A percentile compares a stretch with the other conserved stretches of the same genome.
These are phyloP conservation scores for Emmelina monodactyla DNA, from an alignment of 2,888 invertebrate species.

Conservation along the genomic window DNA sequence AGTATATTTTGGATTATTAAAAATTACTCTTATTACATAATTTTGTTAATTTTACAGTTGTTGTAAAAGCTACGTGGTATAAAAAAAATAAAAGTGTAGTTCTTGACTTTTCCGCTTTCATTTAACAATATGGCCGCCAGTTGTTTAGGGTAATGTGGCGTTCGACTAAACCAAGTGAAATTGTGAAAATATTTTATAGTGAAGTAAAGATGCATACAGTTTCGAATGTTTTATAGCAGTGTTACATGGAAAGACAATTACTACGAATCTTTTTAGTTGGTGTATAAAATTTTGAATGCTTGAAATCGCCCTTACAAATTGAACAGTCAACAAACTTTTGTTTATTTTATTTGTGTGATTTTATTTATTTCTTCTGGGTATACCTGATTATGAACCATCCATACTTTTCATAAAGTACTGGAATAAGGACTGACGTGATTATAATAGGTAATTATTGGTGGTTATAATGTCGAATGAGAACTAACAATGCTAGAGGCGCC, in stretches of 20 bases:
- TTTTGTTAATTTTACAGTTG: constrained; percentile 27
- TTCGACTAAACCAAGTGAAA: constrained; percentile 62
- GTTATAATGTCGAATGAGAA: constrained; percentile 31
- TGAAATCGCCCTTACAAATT: constrained; percentile 54
- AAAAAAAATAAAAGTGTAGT: background rate
- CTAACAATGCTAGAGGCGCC: constrained; percentile 51
- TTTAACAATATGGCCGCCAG: constrained; percentile 60
- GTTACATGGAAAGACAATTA: constrained; percentile 49
- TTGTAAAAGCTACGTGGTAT: background rate
- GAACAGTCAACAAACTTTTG: constrained; percentile 68
- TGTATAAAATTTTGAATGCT: constrained; percentile 52
- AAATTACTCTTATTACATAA: constrained; percentile 17
- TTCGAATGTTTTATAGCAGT: constrained; percentile 59
- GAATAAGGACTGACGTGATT: constrained; percentile 50
- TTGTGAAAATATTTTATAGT: constrained; percentile 55
- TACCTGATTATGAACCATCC: constrained; percentile 57
- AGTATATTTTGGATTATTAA: constrained; percentile 18
- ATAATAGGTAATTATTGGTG: constrained; percentile 53
- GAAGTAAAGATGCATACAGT: constrained; percentile 59
- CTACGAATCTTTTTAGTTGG: constrained; percentile 42
- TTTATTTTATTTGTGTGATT: constrained; percentile 59
- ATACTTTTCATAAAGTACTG: constrained; percentile 50
- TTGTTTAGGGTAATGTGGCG: constrained; percentile 67
- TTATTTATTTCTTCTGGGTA: constrained; percentile 44
- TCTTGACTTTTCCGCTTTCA: constrained; percentile 39